A percentile compares a stretch with the other conserved stretches of the same genome.
These are phyloP conservation scores for Karalla daura DNA, from an alignment of 2,797 vertebrate genomes.

Conservation along the genomic window DNA sequence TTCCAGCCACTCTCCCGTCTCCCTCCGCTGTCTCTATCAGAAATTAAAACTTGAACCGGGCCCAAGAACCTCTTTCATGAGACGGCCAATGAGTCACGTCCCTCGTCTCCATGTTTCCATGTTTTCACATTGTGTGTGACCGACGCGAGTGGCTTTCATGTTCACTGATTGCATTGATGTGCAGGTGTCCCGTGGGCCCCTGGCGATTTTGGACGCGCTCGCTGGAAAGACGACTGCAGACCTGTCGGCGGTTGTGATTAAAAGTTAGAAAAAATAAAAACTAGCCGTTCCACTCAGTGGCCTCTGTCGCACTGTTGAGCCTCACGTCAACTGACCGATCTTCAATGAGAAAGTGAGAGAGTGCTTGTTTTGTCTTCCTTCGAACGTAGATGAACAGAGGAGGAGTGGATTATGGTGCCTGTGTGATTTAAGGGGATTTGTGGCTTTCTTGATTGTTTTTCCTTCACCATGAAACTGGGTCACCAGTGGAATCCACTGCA, in stretches of 20 bases:
- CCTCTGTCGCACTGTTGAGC: constrained; percentile 3
- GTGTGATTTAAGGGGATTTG: neutral
- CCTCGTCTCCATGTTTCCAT: constrained; percentile 57
- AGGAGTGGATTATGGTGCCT: constrained; percentile 4
- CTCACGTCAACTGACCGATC: neutral
- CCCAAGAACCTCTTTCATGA: no score
- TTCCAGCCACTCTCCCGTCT: no score
- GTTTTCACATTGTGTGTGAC: constrained; percentile 53
- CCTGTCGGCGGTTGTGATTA: constrained; percentile 11
- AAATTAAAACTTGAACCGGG: no score
- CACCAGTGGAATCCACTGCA: constrained; percentile 18
- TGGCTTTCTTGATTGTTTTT: constrained; percentile 33
- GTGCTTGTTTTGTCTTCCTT: constrained; percentile 7
- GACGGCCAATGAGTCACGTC: constrained; percentile 59
- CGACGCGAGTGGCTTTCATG: constrained; percentile 59
- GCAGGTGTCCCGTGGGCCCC: constrained; percentile 38
- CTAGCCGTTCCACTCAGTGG: constrained; percentile 12
- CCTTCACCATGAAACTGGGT: constrained; percentile 24
- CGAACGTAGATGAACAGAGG: neutral
- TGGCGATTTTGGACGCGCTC: constrained; percentile 9
- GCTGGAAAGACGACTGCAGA: constrained; percentile 25
- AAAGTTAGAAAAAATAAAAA: no score
- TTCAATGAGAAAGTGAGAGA: constrained; percentile 3
- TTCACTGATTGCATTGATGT: constrained; percentile 61
- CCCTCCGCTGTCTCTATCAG: no score